These are phyloP conservation scores for Malaclemys terrapin DNA, from an alignment of 2,113 vertebrate genomes.

Conservation along the genomic window DNA sequence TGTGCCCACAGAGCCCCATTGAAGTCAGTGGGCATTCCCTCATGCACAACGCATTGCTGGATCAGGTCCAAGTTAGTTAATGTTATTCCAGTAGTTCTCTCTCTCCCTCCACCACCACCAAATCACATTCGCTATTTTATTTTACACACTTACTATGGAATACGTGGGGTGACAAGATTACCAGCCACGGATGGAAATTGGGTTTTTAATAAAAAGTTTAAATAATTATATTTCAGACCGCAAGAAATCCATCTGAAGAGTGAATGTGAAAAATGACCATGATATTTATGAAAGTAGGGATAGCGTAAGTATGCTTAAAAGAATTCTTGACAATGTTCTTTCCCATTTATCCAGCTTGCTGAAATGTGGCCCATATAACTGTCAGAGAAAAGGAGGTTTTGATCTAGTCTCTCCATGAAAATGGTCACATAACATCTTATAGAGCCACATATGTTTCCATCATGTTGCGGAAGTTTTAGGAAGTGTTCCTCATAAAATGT, in stretches of 20 bases:
- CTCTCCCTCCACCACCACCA: not conserved
- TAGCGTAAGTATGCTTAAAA: not conserved
- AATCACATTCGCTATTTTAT: not conserved
- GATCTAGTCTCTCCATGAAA: not conserved
- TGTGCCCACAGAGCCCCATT: not conserved
- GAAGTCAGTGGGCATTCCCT: not conserved
- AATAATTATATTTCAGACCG: not conserved
- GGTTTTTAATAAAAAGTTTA: not conserved
- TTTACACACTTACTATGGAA: not conserved
- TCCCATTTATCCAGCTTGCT: fast-evolving
- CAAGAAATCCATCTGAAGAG: not conserved
- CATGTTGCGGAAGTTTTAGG: constrained; percentile 56
- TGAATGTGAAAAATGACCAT: not conserved
- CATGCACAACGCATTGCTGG: not conserved
- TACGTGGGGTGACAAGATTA: fast-evolving
- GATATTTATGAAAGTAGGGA: not conserved
- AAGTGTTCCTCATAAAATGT: constrained; percentile 71
- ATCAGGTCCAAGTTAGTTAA: not conserved
- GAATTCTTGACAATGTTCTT: not conserved
- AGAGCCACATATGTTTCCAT: constrained; percentile 70
- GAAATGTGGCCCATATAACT: not conserved
- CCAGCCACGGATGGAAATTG: not conserved
- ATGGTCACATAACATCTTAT: not conserved
- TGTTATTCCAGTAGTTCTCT: not conserved
- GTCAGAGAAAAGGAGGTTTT: constrained; percentile 34